A percentile compares a stretch with the other conserved stretches of the same genome.
Evolutionary conservation across 37 sponge, comb jelly and placozoan species (phyloP).

Genomic region (Agelas oroides): DNA sequence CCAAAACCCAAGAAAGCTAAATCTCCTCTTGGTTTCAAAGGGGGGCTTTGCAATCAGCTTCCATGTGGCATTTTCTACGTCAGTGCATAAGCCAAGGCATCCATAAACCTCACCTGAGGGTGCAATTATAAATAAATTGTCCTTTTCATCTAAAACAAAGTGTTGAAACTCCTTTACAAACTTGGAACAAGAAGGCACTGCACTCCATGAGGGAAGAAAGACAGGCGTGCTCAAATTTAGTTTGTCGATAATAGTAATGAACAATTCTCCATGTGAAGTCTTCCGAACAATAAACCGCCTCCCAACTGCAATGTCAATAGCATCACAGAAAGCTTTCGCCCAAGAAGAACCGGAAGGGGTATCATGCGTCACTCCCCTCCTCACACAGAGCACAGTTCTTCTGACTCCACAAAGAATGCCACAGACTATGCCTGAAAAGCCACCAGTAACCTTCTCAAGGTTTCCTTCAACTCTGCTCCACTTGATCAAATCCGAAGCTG

Average conservation of each 20-base stretch:
- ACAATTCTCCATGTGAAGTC: neutral
- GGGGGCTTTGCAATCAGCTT: neutral
- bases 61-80: neutral
- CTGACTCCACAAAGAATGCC: slow-evolving; percentile 20
- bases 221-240: neutral
- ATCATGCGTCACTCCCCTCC: slow-evolving; percentile 30
- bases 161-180: neutral
- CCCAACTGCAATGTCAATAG: slow-evolving; percentile 28
- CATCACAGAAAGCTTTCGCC: slow-evolving; percentile 22
- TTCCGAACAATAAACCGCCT: slow-evolving; percentile 24
- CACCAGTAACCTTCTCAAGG: slow-evolving; percentile 15
- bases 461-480: slow-evolving; percentile 32
- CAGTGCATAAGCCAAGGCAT: neutral
- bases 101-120: slow-evolving; percentile 10
- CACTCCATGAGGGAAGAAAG: neutral
- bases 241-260: neutral
- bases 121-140: slow-evolving; percentile 20
- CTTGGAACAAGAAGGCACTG: neutral
- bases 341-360: slow-evolving; percentile 45
- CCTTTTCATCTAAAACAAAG: neutral
- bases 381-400: slow-evolving; percentile 14
- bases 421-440: slow-evolving; percentile 28
- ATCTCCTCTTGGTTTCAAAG: neutral
- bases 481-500: neutral
- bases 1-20: neutral